A percentile compares a stretch with the other conserved stretches of the same genome.
These are phyloP conservation scores for Papio anubis DNA, from an alignment of 2,113 vertebrate genomes.

Conservation along the genomic window DNA sequence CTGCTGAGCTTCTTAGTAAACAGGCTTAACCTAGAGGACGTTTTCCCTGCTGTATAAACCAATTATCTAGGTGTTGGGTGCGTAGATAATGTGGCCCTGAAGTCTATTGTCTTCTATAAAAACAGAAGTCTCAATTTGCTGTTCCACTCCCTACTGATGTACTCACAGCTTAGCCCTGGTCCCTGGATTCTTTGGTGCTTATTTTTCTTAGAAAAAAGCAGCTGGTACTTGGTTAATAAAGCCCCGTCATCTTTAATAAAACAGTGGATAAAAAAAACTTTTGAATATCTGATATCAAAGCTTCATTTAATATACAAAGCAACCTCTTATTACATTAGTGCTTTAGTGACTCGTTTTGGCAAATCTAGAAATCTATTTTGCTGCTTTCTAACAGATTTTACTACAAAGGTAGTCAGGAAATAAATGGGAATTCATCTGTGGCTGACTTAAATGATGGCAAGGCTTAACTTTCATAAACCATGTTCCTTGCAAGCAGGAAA, in stretches of 20 bases:
- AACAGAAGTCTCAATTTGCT: not conserved
- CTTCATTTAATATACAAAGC: not conserved
- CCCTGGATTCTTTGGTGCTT: not conserved
- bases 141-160: not conserved
- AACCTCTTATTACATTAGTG: constrained; percentile 9
- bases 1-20: not conserved
- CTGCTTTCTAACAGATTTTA: constrained; percentile 40
- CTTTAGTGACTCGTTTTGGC: constrained; percentile 15
- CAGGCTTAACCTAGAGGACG: not conserved
- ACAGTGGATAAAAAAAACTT: not conserved
- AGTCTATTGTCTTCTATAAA: not conserved
- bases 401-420: not conserved
- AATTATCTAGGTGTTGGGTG: not conserved
- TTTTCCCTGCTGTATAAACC: not conserved
- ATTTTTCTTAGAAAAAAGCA: not conserved
- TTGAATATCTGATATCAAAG: constrained; percentile 17
- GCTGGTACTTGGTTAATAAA: not conserved
- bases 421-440: not conserved
- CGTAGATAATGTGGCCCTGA: not conserved
- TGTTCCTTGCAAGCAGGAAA: not conserved
- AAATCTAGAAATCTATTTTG: constrained; percentile 41
- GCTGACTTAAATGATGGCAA: not conserved
- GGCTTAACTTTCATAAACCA: not conserved
- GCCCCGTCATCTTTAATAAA: not conserved
- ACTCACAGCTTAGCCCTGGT: not conserved